Conservation (phyloP, 2,113 vertebrate species). For the Trematomus loennbergii region DNA sequence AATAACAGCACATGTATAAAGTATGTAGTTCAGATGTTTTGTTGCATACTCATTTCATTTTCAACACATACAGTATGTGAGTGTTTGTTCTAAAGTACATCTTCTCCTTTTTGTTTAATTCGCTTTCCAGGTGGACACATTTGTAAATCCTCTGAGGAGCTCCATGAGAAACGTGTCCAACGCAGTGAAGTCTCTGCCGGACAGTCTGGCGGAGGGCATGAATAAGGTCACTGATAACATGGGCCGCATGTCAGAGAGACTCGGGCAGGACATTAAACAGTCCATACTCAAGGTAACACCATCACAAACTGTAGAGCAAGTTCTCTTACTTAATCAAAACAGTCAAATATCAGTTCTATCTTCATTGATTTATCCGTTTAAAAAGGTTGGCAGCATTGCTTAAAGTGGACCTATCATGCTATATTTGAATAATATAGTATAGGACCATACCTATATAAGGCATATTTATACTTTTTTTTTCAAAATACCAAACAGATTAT, state of each 20-base stretch:
- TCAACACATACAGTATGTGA: no score
- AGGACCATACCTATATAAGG: no score
- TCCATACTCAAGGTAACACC: conserved; percentile 95
- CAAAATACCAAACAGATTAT: no score
- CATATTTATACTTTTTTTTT: no score
- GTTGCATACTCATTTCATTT: background rate
- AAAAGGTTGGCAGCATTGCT: no score
- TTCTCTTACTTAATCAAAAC: background rate
- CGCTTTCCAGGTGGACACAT: conserved; percentile 93
- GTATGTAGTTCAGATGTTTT: background rate
- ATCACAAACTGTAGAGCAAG: no score
- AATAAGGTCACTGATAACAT: conserved; percentile 98
- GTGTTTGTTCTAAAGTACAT: background rate
- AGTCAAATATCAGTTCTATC: background rate
- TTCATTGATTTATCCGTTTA: no score
- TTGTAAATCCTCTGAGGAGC: conserved; percentile 98
- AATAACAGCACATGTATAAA: background rate
- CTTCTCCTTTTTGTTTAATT: background rate
- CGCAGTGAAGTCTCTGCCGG: conserved; percentile 95
- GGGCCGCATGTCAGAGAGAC: conserved; percentile 97
- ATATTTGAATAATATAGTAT: no score
- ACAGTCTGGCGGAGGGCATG: conserved; percentile 98
- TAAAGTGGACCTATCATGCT: no score
- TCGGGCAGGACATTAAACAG: conserved; percentile 98
- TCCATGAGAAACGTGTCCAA: conserved; percentile 99